Evolutionary conservation across 2,113 vertebrate species (phyloP).

Genomic region (Dryoscopus gambensis): DNA sequence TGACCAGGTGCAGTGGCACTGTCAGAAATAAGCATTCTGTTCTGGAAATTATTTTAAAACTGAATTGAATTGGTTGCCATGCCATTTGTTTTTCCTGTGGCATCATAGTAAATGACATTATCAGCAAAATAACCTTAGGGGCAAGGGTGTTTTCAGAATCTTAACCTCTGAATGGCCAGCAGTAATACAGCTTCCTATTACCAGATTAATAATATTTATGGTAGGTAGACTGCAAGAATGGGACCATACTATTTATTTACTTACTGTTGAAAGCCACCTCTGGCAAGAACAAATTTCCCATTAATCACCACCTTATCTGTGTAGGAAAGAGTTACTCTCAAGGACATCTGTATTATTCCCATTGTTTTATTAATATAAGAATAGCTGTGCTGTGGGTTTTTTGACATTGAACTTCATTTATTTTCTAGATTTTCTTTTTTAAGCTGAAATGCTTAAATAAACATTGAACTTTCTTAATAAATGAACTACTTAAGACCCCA

Average conservation of each 20-base stretch:
- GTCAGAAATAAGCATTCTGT: neutral
- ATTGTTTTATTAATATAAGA: slow-evolving; percentile 36
- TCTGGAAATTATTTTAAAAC: slow-evolving; percentile 32
- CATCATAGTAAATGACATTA: slow-evolving; percentile 46
- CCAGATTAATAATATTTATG: slow-evolving; percentile 49
- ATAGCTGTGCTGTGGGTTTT: neutral
- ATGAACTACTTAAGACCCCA: neutral
- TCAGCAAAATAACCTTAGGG: slow-evolving; percentile 31
- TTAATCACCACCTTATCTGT: slow-evolving; percentile 66
- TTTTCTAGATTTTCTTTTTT: neutral
- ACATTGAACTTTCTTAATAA: neutral
- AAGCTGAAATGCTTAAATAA: neutral
- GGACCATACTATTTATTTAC: slow-evolving; percentile 46
- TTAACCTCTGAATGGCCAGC: neutral
- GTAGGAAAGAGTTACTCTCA: slow-evolving; percentile 44
- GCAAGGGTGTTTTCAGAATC: neutral
- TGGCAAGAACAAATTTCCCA: slow-evolving; percentile 61
- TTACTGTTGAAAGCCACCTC: slow-evolving; percentile 36
- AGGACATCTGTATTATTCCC: slow-evolving; percentile 52
- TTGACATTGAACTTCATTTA: neutral
- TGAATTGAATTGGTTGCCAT: slow-evolving; percentile 18
- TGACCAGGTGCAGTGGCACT: neutral
- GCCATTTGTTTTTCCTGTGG: slow-evolving; percentile 20
- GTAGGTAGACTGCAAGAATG: neutral
- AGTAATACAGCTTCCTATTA: slow-evolving; percentile 7